Evolutionary conservation across 2,797 vertebrate genomes (phyloP), one percentile per base, ranked within the genome.

Genomic region (Cryptoblepharus egeriae): DNA sequence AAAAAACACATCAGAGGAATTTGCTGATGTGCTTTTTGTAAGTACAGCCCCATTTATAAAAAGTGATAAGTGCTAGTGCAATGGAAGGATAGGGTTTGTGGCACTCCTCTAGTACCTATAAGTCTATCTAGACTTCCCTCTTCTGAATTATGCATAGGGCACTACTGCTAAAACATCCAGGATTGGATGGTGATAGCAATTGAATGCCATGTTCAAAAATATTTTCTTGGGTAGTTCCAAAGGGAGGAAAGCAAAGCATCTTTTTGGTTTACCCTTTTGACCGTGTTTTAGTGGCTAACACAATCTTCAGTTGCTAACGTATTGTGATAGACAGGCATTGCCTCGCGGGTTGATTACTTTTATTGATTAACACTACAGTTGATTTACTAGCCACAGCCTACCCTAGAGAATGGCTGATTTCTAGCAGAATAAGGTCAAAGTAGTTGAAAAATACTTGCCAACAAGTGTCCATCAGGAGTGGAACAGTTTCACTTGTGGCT

Each of bases 361-460:
- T 90, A 91, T 83, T 89, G 90, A 92, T 92, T 92, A 92, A 84
- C 61, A 84, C 52, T 91, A 73, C 52, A 84, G 79, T 75, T 90
- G 87, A 87, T 89, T 92, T 88, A 77, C 49, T 86, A 71, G 58
- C 42, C 69, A 85, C 58, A 81, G 3, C 22, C 42, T 90, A 15
- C 75, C 70, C 45, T 8, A 26, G 67, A 65, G 71, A 89, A 70
- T 64, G 55, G 9, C 35, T 65, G 78, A 79, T 88, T 72, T 83
- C 77, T 82, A 81, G 45, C 83, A 13, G 60, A 86, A 74, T 82
- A 84, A 85, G 69, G 28, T 81, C 39, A 90, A 85, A 18, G 30
- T 88, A 84, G 75, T 79, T 87, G 37, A 82, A 90, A 90, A 86
- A 77, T 37, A 87, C 7, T 91, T 89, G 45, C 52, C 37, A 67